Evolutionary conservation across 2,797 vertebrate genomes (phyloP), one percentile per base, ranked within the genome.

Genomic region (Vireo griseus): DNA sequence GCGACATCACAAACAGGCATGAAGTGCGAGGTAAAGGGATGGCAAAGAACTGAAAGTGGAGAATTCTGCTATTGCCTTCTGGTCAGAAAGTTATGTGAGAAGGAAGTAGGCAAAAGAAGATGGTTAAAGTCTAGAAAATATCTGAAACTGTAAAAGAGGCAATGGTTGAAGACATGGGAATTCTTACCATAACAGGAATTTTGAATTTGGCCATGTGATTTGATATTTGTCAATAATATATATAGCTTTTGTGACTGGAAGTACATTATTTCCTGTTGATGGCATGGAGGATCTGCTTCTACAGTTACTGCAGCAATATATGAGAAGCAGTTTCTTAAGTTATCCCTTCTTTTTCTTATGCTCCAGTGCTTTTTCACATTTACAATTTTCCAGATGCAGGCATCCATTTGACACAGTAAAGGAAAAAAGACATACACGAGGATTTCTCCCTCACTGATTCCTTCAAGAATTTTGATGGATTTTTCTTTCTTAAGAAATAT

Each of bases 401-500:
- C 61, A 71, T 82, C 54, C 29, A n/a, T 82, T 89, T 94, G 80
- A 90, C 77, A 88, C 39, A 58, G 18, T n/a, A 69, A 75, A 85
- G 40, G 62, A 90, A 76, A 83, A 65, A 93, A 71, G 37, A 81
- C 17, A 42, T 37, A 50, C 16, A 21, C 1, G 21, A 58, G 37
- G 39, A 63, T 87, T 93, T 63, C 79, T 62, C 48, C 20, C 21
- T 87, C 63, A 55, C 68, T 31, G 71, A 92, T 90, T 90, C 67
- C 68, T 86, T 93, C 71, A 87, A 55, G 71, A 61, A 48, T 92
- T 87, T 76, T 71, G 63, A 81, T 11, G 19, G 66, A 52, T 86
- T 95, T 93, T 75, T 81, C 76, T 84, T 92, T 75, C 35, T 62
- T 48, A 85, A 90, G 74, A 75, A 93, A 84, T 86, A 9, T 6